Base-by-base conservation (phyloP, 2,113 vertebrate species). In the Panurus biarmicus region DNA sequence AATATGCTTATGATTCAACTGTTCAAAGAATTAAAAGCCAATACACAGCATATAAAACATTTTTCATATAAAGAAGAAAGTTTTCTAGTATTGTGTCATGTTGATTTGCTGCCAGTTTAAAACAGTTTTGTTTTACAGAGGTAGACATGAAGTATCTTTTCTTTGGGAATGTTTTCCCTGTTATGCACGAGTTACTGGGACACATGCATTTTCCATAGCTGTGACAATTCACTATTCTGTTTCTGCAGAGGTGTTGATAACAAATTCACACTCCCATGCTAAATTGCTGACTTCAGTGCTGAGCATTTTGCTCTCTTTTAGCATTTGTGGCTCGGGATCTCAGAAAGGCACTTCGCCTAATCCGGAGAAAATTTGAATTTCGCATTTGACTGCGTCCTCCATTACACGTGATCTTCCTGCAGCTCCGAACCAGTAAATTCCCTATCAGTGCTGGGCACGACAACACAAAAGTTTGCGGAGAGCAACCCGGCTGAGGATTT, bases 31-130 rank as follows among this genome's bases (percentile, higher is more conserved):
- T n/a, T 8, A 28, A 40, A 62, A 50, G 67, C 12, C 11, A 38
- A 14, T 0, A 3, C n/a, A 80, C 23, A 64, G 35, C 7, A 16
- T 9, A 3, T 3, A 6, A 31, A 22, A 26, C 6, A 3, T 12
- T 42, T n/a, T 66, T n/a, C 26, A 23, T 2, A 31, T 3, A n/a
- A 70, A 29, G 23, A 61, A 42, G 5, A 12, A 66, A 10, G 18
- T 17, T 85, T 87, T 56, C 19, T 23, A 82, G 33, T 5, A 7
- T 24, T 14, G n/a, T 11, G 28, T 22, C 40, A 14, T 0, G 0
- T 56, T 78, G 47, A 29, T 47, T 79, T 64, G 38, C 50, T 56
- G 8, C 40, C 31, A 67, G 58, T 83, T 91, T 89, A 35, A 6
- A 47, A 53, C 71, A 56, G 35, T 47, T 87, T 60, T 65, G 28